These are phyloP conservation scores for Barbus barbus DNA, from an alignment of 2,113 vertebrate genomes.

Conservation along the genomic window DNA sequence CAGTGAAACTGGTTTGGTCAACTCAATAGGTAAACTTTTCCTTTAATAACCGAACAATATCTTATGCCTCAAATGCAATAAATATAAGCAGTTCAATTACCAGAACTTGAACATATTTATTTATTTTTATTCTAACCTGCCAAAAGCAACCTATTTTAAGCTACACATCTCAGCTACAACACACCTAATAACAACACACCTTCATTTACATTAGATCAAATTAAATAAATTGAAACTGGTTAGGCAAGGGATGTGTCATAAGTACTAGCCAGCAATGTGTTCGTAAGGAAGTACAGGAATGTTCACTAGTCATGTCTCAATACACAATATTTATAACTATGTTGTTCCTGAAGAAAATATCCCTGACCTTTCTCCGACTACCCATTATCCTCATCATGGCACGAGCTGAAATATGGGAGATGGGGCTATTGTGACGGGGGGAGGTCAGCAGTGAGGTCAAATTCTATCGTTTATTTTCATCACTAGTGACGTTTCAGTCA, in stretches of 20 bases:
- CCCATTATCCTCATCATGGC: constrained; percentile 55
- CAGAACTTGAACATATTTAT: background rate
- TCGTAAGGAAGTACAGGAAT: constrained; percentile 54
- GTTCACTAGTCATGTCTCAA: constrained; percentile 58
- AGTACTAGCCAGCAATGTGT: constrained; percentile 46
- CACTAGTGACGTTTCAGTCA: background rate
- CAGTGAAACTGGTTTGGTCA: background rate
- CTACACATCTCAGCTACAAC: background rate
- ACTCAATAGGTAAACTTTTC: background rate
- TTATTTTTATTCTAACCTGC: background rate
- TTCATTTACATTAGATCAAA: constrained; percentile 9
- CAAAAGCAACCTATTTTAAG: background rate
- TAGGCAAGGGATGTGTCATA: constrained; percentile 8
- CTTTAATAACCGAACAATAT: background rate
- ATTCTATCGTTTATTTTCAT: too few species aligned
- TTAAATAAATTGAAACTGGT: constrained; percentile 61
- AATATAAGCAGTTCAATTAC: background rate
- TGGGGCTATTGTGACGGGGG: constrained; percentile 1
- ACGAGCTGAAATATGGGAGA: constrained; percentile 32
- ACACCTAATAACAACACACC: background rate
- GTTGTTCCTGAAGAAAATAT: constrained; percentile 48
- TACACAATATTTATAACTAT: constrained; percentile 27
- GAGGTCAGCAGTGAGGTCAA: too few species aligned
- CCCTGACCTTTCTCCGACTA: constrained; percentile 45
- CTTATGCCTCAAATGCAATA: background rate